Evolutionary conservation across 2,888 invertebrate genomes (phyloP), one percentile per base, ranked within the genome.

Genomic region (Tuberolachnus salignus): DNA sequence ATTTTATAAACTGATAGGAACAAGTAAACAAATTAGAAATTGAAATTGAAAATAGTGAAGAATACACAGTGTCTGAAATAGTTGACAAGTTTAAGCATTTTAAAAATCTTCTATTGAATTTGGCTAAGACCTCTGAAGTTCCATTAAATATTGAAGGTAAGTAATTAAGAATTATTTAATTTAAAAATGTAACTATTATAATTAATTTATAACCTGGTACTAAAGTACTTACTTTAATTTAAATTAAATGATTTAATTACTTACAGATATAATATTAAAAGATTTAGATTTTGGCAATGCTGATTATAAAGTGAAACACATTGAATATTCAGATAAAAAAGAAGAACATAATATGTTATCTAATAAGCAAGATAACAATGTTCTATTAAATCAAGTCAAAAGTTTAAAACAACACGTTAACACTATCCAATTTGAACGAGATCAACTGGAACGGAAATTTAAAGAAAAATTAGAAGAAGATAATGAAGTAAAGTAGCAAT

Each of bases 321-420:
- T 11, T 57, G 57, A 78, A 67, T 21, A 59, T 51, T 21, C 49
- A 69, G 34, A 59, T 57, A 57, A 78, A 49, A 57, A 78, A 16
- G 67, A 67, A 1, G 75, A 78, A 57, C 59, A 49, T 66, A 61
- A 59, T 23, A 23, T 49, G 34, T 14, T 34, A 16, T 59, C 67
- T 66, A 44, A 11, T 42, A 66, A 57, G 11, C 59, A 57, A 59
- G 75, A 78, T 21, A 78, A 46, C 34, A 49, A 44, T 21, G 19
- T 69, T 49, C 19, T 78, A 57, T 26, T 67, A 1, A 78, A 87
- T 6, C 90, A 92, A 84, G 88, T 91, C 81, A 87, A 87, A 63
- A 89, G 90, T 71, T 85, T 93, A 80, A 90, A 90, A 83, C 91
- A 92, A 81, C 90, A 90, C 83, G 86, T 91, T 59, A 89, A 90